Conservation (phyloP, 2,888 invertebrate genomes). For the Halocaridina rubra region DNA sequence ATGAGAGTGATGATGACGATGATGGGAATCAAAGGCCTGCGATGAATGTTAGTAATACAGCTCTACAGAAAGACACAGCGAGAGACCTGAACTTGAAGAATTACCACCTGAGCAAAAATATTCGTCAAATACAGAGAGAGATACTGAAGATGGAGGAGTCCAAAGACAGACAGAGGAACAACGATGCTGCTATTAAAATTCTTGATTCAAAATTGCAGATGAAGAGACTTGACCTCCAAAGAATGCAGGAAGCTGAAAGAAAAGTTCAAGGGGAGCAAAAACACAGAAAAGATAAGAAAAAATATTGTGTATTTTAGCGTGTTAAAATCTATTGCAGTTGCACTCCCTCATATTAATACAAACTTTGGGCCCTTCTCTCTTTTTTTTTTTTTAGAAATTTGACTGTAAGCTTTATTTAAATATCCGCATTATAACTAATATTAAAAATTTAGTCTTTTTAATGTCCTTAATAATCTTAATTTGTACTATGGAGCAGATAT, state of each 20-base stretch:
- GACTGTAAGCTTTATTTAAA: too few relatives aligned
- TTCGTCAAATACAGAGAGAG: conserved; percentile 38
- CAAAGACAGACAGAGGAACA: conserved; percentile 31
- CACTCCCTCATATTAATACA: too few relatives aligned
- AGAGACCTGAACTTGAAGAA: conserved; percentile 53
- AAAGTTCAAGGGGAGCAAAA: conserved; percentile 42
- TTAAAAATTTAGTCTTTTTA: too few relatives aligned
- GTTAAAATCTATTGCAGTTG: too few relatives aligned
- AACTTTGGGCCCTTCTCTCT: too few relatives aligned
- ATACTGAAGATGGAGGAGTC: conserved; percentile 31
- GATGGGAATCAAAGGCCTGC: not conserved
- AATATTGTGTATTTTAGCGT: conserved; percentile 44
- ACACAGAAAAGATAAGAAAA: conserved; percentile 25
- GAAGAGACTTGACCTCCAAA: conserved; percentile 33
- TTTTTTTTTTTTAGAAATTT: too few relatives aligned
- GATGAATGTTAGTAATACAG: conserved; percentile 39
- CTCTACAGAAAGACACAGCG: conserved; percentile 42
- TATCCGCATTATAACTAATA: too few relatives aligned
- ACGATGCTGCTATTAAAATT: conserved; percentile 1
- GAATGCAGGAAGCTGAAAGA: conserved; percentile 31
- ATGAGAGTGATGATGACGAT: conserved; percentile 11
- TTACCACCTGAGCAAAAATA: conserved; percentile 46
- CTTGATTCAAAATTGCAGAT: conserved; percentile 4
- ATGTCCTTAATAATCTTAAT: too few relatives aligned
- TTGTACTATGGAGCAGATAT: too few relatives aligned